Percentiles rank a stretch among this genome's conserved stretches.
phyloP scores from a whole-genome alignment of 2,113 vertebrate species.

The Acinonyx jubatus region DNA sequence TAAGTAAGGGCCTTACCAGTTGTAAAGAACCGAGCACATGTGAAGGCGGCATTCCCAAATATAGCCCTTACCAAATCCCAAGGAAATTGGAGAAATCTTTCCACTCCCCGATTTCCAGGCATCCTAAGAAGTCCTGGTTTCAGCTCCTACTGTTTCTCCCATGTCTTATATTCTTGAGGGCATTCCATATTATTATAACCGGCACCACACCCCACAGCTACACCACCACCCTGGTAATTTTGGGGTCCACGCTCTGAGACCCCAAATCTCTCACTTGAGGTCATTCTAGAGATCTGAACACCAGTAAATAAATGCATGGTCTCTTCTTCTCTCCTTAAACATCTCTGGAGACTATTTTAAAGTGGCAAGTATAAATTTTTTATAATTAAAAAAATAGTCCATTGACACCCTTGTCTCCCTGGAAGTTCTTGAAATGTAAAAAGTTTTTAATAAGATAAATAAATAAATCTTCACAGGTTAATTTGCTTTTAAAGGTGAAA shows the following conservation, averaged over 20 bases:
- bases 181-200: background rate
- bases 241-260: background rate
- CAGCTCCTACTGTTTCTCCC: background rate
- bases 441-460: background rate
- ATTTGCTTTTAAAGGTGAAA: constrained; percentile 67
- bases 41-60: constrained; percentile 30
- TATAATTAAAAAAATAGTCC: background rate
- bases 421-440: constrained; percentile 45
- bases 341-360: background rate
- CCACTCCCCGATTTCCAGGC: background rate
- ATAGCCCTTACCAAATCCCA: background rate
- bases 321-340: background rate
- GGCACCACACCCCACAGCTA: background rate
- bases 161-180: background rate
- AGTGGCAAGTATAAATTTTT: background rate
- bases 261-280: constrained; percentile 10
- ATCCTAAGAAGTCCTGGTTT: background rate
- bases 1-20: constrained; percentile 49
- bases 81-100: background rate
- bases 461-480: constrained; percentile 39
- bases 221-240: background rate
- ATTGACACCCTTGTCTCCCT: background rate
- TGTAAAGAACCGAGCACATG: constrained; percentile 62
- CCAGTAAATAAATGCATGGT: background rate
- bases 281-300: background rate